Evolutionary conservation across 2,113 vertebrate genomes (phyloP), one percentile per base, ranked within the genome.

Genomic region (Theristicus caerulescens): DNA sequence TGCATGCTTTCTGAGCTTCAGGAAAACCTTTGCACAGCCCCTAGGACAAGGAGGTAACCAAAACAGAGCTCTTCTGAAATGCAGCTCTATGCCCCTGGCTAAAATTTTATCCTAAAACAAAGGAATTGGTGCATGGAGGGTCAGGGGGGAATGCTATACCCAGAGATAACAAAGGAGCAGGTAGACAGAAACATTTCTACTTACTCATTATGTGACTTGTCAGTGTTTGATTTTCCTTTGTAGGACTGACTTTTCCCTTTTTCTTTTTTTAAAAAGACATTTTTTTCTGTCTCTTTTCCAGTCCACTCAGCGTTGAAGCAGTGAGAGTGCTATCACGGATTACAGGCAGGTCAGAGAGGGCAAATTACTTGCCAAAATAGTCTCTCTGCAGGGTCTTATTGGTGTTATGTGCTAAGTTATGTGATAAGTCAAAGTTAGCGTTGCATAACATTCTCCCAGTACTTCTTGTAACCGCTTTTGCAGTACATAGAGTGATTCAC

Each of bases 331-430:
- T 92, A 95, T 79, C 91, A 90, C 25, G n/a, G 92, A 95, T 89
- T 96, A 93, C 92, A 94, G 93, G 52, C 80, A 94, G 96, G 93
- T 97, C 95, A 96, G 52, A 49, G 38, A 97, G 95, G 90, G 87
- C 92, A 97, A 96, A 97, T 96, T 97, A 89, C 88, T 94, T 95
- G 93, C 94, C 96, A 96, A 93, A 96, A 96, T 96, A 93, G 71
- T 89, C 79, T 97, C 84, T 90, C 85, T 73, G 88, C 86, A 90
- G 85, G 65, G 74, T 95, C 66, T 96, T 95, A 86, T 46, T 95
- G 79, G 88, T 92, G 64, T 83, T 95, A 86, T 25, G 61, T 71
- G 90, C 38, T 94, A 96, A 96, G 93, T 95, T 95, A 88, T 58
- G 82, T 97, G 92, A 81, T 96, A 96, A 96, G 91, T 97, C 96